These are phyloP conservation scores for Mimachlamys varia DNA, from an alignment of 2,888 invertebrate genomes.

Conservation along the genomic window DNA sequence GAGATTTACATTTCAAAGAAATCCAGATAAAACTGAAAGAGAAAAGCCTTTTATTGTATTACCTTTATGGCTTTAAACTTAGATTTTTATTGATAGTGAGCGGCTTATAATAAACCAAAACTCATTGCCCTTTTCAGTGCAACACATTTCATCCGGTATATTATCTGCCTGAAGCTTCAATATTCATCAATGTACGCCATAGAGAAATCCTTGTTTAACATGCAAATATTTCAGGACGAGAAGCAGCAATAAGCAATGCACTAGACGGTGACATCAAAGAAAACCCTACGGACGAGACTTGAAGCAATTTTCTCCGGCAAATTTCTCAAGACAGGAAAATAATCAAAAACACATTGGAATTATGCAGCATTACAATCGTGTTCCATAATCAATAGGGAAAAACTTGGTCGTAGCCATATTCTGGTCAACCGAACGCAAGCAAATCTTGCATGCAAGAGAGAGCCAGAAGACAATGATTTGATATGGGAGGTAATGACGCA, in stretches of 20 bases:
- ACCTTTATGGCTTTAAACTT: not conserved
- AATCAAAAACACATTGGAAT: not conserved
- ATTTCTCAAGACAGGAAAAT: slow-evolving; percentile 24
- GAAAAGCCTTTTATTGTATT: not conserved
- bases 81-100: not conserved
- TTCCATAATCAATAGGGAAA: not conserved
- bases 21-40: not conserved
- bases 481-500: not conserved
- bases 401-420: not conserved
- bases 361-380: not conserved
- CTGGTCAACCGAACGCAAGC: not conserved
- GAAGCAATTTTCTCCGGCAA: slow-evolving; percentile 3
- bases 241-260: not conserved
- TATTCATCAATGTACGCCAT: not conserved
- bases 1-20: not conserved
- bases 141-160: not conserved
- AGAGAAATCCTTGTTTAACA: not conserved
- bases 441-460: not conserved
- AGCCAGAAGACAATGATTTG: not conserved
- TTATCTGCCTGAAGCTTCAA: not conserved
- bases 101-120: not conserved
- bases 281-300: not conserved
- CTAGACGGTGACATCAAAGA: slow-evolving; percentile 10
- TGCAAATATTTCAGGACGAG: slow-evolving; percentile 18
- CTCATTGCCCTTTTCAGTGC: not conserved